phyloP scores from a whole-genome alignment of 1,140 invertebrate genomes.

The Drosophila nannoptera region DNA sequence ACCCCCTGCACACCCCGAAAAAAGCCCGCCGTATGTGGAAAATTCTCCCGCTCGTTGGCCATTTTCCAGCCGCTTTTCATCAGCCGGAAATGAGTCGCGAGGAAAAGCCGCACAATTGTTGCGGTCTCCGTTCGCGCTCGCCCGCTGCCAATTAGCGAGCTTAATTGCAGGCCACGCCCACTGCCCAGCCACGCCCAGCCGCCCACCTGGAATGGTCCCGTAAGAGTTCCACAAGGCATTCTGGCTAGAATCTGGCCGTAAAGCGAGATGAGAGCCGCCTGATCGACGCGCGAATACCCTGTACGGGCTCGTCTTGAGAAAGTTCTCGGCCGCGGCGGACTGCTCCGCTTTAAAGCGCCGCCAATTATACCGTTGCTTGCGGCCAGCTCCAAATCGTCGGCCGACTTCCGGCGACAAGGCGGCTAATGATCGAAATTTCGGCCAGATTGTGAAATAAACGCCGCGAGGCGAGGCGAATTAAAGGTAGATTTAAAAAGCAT shows the following conservation, averaged over 20 bases:
- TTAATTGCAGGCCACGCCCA: neutral
- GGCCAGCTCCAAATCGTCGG: neutral
- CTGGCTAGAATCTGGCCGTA: too few species aligned
- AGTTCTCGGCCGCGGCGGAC: too few species aligned
- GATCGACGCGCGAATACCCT: too few species aligned
- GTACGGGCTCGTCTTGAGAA: too few species aligned
- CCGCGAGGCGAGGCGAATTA: conserved; percentile 1
- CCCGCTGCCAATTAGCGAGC: conserved; percentile 8
- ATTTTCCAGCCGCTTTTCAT: neutral
- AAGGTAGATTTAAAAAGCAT: conserved; percentile 30
- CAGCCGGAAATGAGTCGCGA: conserved; percentile 1
- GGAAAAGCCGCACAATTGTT: conserved; percentile 11
- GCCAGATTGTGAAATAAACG: conserved; percentile 45
- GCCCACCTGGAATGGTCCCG: too few species aligned
- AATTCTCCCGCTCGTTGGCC: neutral
- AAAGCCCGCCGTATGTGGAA: too few species aligned
- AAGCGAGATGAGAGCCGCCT: too few species aligned
- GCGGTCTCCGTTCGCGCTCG: neutral
- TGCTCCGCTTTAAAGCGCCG: neutral
- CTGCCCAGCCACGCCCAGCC: neutral
- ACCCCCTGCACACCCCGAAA: too few species aligned
- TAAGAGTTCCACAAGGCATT: too few species aligned
- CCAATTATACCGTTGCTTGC: conserved; percentile 5
- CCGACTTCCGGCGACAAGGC: conserved; percentile 35
- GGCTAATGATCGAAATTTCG: conserved; percentile 25